Evolutionary conservation across 2,113 vertebrate species (phyloP), one percentile per base, ranked within the genome.

Genomic region (Bos javanicus): DNA sequence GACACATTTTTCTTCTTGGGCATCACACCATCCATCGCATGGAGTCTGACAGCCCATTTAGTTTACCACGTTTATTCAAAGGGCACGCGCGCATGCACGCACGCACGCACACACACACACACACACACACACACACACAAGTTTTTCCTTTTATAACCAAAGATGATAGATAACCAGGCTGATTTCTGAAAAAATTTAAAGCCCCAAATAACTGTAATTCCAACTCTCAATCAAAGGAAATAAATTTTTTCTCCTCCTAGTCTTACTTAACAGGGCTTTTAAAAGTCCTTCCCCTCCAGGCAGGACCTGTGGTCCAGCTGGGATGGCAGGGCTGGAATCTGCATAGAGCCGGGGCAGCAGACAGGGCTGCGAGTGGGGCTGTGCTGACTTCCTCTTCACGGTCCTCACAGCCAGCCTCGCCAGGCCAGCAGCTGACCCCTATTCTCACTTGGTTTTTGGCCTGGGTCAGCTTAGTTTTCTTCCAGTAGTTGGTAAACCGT

Each of bases 141-240:
- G 25, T 48, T 54, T 60, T 59, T 50, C 26, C 33, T 90, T 95
- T 87, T 62, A 90, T 64, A 83, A 94, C 28, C 21, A 59, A 95
- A 92, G 16, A 90, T 8, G 48, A 14, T 25, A 84, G 80, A 89
- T 26, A 96, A 83, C 57, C 25, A 86, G 94, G 97, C 14, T 48
- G 6, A 94, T 76, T 83, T 62, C 88, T 91, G 67, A 96, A 97
- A 97, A 96, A 93, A 46, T 25, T 36, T 82, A 57, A 95, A 93
- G 30, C 30, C 76, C 52, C 64, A 46, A 86, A 57, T 62, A 86
- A 89, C 14, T 87, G 43, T 91, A 91, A 96, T 94, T 64, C 67
- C n/a, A 94, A 84, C 64, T 95, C 43, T 94, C 23, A 39, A 67
- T 81, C 54, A 64, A 76, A 93, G 46, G 48, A 80, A 90, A 21